Evolutionary conservation across 2,888 invertebrate species (phyloP), one percentile per base, ranked within the genome.

Genomic region (Eupithecia exiguata): DNA sequence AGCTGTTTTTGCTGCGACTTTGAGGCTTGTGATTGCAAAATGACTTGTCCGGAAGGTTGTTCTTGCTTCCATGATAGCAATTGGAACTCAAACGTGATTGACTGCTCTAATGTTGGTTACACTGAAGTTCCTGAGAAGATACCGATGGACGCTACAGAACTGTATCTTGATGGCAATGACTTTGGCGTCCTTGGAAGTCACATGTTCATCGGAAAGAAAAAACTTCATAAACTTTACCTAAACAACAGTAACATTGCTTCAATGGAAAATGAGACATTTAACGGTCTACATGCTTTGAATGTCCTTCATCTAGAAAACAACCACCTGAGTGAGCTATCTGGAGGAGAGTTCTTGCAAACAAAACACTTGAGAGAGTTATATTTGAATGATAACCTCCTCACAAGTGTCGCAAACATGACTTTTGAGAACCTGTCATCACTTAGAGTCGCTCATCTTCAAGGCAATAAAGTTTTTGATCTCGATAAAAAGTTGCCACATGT

Each of bases 11-110:
- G 98, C 89, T 98, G 98, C 88, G 97, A 97, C 84, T 98, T 97
- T 91, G 97, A 97, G 88, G 97, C 97, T 62, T 98, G 98, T 87
- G 98, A 98, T 90, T 98, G 98, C 90, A 97, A 97, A 93, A 97
- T 97, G 97, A 97, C 97, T 61, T 98, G 98, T 84, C 98, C 98
- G 18, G 96, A 96, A 84, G 96, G 97, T 84, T 98, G 98, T 90
- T 96, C 96, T 69, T 98, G 98, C 88, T 98, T 96, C 88, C 97
- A 97, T 89, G 98, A 98, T 87, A 96, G 97, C 88, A 96, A 96
- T 81, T 98, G 97, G 97, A 96, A 96, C 77, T 96, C 97, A 77
- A 97, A 97, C 91, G 97, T 97, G 38, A 97, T 97, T 69, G 97
- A 97, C 88, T 97, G 97, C 86, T 96, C 97, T 75, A 96, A 96